A percentile compares a stretch with the other conserved stretches of the same genome.
Evolutionary conservation across 1,140 invertebrate genomes (phyloP).

Genomic region (Akabosia matsudoensis): DNA sequence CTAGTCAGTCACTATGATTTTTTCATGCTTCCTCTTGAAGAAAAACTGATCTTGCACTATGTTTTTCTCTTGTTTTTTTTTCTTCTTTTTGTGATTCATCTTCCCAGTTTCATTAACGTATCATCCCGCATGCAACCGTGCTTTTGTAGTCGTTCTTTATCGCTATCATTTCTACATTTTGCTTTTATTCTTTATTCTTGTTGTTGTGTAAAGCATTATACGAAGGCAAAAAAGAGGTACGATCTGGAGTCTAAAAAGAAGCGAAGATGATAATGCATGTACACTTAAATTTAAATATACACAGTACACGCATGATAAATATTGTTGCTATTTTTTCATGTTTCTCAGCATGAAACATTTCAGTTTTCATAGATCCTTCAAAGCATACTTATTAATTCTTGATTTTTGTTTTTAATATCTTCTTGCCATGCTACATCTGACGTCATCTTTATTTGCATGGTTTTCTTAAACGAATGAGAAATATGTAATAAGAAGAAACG

Average conservation of each 20-base stretch:
- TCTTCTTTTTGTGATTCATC: background rate
- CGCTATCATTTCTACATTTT: constrained; percentile 20
- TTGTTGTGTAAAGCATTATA: no score
- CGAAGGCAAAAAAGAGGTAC: background rate
- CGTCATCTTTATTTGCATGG: background rate
- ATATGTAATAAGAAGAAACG: background rate
- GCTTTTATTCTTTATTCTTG: no score
- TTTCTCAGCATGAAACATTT: no score
- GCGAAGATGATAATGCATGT: no score
- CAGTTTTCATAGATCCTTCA: no score
- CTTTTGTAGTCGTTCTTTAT: constrained; percentile 20
- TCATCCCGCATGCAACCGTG: constrained; percentile 23
- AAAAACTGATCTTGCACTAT: background rate
- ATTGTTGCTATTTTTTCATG: no score
- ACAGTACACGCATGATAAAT: no score
- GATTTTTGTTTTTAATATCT: no score
- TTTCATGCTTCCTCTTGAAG: background rate
- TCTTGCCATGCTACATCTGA: background rate
- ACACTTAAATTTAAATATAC: no score
- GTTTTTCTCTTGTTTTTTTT: constrained; percentile 23
- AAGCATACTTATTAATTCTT: no score
- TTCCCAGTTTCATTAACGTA: constrained; percentile 22
- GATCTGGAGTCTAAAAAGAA: constrained; percentile 8
- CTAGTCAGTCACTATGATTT: background rate
- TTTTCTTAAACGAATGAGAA: constrained; percentile 12